Conservation (phyloP, 1,140 invertebrate genomes). For the Nylanderia fulva region DNA sequence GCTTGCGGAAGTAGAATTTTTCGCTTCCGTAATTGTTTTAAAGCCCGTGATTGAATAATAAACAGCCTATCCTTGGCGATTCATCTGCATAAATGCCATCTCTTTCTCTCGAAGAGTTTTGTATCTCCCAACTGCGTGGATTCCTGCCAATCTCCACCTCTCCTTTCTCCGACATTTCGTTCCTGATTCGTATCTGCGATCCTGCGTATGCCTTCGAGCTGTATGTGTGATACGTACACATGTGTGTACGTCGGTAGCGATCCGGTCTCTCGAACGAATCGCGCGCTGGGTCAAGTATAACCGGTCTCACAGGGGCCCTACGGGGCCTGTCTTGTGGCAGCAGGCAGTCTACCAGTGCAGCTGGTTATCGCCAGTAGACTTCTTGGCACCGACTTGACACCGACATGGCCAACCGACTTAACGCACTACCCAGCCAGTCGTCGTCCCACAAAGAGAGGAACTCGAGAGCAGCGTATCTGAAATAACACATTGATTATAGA, state of each 20-base stretch:
- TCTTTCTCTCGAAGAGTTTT: conserved; percentile 5
- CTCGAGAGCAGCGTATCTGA: not conserved
- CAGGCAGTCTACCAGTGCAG: conserved; percentile 78
- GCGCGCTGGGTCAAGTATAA: conserved; percentile 80
- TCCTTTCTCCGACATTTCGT: conserved; percentile 21
- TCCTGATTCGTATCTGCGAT: conserved; percentile 48
- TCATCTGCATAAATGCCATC: conserved; percentile 34
- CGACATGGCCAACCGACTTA: conserved; percentile 76
- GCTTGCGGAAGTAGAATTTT: not conserved
- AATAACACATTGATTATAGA: conserved; percentile 16
- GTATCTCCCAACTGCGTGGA: conserved; percentile 15
- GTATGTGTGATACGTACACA: not conserved
- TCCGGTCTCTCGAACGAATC: conserved; percentile 56
- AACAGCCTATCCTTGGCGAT: conserved; percentile 7
- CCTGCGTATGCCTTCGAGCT: not conserved
- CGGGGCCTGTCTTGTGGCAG: conserved; percentile 66
- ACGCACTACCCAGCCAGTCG: conserved; percentile 14
- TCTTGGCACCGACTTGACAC: conserved; percentile 80
- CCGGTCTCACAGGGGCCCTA: conserved; percentile 74
- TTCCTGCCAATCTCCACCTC: conserved; percentile 40
- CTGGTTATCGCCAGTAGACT: conserved; percentile 78
- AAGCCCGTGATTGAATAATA: conserved; percentile 17
- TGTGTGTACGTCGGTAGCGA: conserved; percentile 61
- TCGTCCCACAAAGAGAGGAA: conserved; percentile 29
- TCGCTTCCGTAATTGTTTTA: conserved; percentile 13